Base-by-base conservation (phyloP, 2,113 vertebrate genomes). In the Larimichthys polyactis region DNA sequence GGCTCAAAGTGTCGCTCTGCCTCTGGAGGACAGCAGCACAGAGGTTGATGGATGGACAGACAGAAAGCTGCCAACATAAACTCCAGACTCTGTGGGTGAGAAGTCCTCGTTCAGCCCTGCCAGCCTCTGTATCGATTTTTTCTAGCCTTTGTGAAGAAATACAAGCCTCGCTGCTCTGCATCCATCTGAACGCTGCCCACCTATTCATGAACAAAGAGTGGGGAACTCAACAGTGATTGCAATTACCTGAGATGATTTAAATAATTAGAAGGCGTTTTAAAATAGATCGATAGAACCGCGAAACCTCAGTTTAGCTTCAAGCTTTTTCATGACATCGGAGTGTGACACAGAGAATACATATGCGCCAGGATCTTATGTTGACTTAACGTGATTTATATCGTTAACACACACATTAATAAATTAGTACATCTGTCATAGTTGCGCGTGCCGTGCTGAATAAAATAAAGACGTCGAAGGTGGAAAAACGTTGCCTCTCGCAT, bases 61-160 rank as follows among this genome's bases (percentile, higher is more conserved):
- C 29, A 51, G 74, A 85, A 44, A 44, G 58, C 24, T 72, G 86
- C 75, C 85, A 71, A 84, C 52, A 75, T 82, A 82, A 90, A 94
- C 83, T 84, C 55, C 80, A 87, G 74, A 81, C 79, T 77, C 54
- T 46, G 73, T 77, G 77, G 78, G 76, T 68, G 79, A 84, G 66
- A 72, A 81, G 84, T 78, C 63, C 75, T 79, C 63, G 14, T 52
- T 51, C 29, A 27, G 75, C 71, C 55, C 64, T 20, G 22, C 63
- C 22, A 17, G 68, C 59, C 62, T 84, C 63, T 76, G 58, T 15
- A 54, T 75, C 15, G 66, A 85, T 80, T 85, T 40, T 79, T 40
- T 79, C 40, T 59, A 44, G 58, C 24, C 51, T 81, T 71, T 79
- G 65, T 73, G 24, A 81, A 78, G 68, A 85, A 82, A 87, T 27